These are phyloP conservation scores for Neofelis nebulosa DNA, from an alignment of 2,113 vertebrate species.

Conservation along the genomic window DNA sequence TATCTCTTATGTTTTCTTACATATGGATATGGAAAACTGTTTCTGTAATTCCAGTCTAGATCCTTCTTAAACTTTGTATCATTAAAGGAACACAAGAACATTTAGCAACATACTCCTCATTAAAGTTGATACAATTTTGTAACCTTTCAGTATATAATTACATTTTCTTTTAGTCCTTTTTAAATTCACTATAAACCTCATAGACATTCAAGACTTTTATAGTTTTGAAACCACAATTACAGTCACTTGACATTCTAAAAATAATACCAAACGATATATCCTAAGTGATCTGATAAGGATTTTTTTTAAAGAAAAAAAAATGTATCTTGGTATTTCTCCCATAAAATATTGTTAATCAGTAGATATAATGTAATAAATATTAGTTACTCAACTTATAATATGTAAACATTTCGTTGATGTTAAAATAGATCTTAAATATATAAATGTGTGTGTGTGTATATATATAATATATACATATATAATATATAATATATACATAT, in stretches of 20 bases:
- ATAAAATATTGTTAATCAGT: not conserved
- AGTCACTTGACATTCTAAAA: not conserved
- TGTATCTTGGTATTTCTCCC: not conserved
- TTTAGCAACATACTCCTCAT: not conserved
- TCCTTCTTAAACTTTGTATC: not conserved
- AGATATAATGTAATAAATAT: not conserved
- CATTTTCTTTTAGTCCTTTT: not conserved
- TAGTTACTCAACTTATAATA: not conserved
- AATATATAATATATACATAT: too few species aligned
- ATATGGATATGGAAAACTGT: not conserved
- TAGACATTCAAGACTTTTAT: not conserved
- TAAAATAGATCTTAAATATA: not conserved
- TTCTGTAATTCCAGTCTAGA: not conserved
- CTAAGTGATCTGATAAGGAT: not conserved
- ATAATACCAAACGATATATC: not conserved
- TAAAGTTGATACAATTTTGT: not conserved
- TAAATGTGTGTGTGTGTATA: too few species aligned
- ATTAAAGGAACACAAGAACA: not conserved
- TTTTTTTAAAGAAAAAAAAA: not conserved
- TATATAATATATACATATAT: too few species aligned
- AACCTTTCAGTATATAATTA: not conserved
- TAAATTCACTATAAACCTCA: not conserved
- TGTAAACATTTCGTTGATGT: not conserved
- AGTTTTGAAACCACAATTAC: not conserved
- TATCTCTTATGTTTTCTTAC: not conserved